Evolutionary conservation across 53 echinoderm and acorn worm species (phyloP).

Genomic region (Paracentrotus lividus): DNA sequence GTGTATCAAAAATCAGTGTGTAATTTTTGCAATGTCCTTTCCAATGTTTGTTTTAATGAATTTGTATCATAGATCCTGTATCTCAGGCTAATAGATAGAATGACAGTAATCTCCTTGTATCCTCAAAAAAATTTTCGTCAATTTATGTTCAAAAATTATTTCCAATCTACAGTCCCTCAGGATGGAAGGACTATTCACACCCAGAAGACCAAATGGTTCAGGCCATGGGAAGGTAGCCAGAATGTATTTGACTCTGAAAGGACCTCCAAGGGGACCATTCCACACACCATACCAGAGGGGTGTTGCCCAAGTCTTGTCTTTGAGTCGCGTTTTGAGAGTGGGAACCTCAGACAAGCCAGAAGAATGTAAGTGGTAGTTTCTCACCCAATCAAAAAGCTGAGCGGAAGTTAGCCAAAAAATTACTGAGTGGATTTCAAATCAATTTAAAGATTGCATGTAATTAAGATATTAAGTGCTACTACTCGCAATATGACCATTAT

Average conservation of each 20-base stretch:
- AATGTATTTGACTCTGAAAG: constrained; percentile 95
- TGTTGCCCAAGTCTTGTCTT: constrained; percentile 89
- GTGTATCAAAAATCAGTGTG: no score
- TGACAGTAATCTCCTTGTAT: not conserved
- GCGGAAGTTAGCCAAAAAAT: no score
- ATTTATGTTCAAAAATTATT: not conserved
- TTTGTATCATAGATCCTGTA: no score
- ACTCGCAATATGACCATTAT: no score
- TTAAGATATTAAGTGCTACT: no score
- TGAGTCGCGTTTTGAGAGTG: constrained; percentile 98
- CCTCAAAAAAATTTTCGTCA: not conserved
- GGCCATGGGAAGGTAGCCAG: constrained; percentile 89
- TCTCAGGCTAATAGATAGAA: no score
- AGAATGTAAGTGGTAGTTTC: constrained; percentile 84
- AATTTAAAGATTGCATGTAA: no score
- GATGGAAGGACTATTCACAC: constrained; percentile 87
- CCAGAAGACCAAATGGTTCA: constrained; percentile 92
- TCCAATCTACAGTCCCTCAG: constrained; percentile 76
- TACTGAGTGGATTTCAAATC: no score
- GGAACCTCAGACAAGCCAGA: constrained; percentile 93
- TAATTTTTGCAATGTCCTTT: no score
- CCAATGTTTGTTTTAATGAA: no score
- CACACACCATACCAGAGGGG: constrained; percentile 94
- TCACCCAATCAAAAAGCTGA: no score
- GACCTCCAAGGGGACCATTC: constrained; percentile 88